phyloP scores from a whole-genome alignment of 2,113 vertebrate genomes.

The Pterocles burchelli region DNA sequence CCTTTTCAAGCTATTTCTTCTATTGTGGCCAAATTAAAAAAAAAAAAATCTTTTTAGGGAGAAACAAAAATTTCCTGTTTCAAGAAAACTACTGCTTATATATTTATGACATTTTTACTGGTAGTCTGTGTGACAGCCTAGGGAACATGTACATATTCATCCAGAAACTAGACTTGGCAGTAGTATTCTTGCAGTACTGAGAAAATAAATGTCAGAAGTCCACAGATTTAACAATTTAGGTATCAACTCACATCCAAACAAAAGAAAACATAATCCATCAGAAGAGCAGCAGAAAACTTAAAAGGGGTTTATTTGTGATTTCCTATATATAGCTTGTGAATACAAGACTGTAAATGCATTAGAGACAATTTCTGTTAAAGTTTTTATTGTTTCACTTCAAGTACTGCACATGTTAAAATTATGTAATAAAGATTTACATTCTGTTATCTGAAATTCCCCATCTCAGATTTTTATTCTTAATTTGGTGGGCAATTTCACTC shows the following conservation, averaged over 20 bases:
- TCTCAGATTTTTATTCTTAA: slow-evolving; percentile 78
- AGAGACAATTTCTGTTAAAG: slow-evolving; percentile 82
- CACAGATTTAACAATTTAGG: slow-evolving; percentile 76
- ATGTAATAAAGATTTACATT: slow-evolving; percentile 83
- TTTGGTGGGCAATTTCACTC: slow-evolving; percentile 76
- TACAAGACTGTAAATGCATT: slow-evolving; percentile 83
- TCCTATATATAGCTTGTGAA: slow-evolving; percentile 84
- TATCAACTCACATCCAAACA: slow-evolving; percentile 79
- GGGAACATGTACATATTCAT: slow-evolving; percentile 68
- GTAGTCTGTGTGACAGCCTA: slow-evolving; percentile 61
- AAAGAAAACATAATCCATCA: slow-evolving; percentile 80
- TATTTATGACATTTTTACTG: slow-evolving; percentile 52
- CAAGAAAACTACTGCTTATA: slow-evolving; percentile 66
- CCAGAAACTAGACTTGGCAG: slow-evolving; percentile 73
- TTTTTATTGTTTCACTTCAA: slow-evolving; percentile 84
- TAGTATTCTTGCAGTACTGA: slow-evolving; percentile 77
- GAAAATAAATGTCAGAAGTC: slow-evolving; percentile 76
- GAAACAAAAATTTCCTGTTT: slow-evolving; percentile 61
- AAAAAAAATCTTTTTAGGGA: slow-evolving; percentile 36
- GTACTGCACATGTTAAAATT: slow-evolving; percentile 85
- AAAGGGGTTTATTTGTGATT: slow-evolving; percentile 84
- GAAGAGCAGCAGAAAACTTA: slow-evolving; percentile 82
- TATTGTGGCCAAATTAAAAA: slow-evolving; percentile 53
- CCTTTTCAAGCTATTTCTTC: slow-evolving; percentile 69
- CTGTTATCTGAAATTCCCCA: slow-evolving; percentile 80